Percentiles rank a stretch among this genome's conserved stretches.
These are phyloP conservation scores for Apostichopus leukothele DNA, from an alignment of 53 echinoderm and acorn worm genomes.

Conservation along the genomic window DNA sequence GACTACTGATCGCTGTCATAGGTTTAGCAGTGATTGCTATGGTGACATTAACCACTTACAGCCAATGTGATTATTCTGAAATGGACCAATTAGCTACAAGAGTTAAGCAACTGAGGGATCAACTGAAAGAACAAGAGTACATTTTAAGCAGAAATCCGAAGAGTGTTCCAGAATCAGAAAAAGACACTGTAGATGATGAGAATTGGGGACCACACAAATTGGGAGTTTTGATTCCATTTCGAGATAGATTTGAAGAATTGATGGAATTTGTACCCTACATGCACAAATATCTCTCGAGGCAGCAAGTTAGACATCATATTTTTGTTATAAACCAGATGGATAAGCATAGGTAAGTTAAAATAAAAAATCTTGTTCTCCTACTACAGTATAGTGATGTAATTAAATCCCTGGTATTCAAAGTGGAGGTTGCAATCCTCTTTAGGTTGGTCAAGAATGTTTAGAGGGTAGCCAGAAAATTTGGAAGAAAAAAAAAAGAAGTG, in stretches of 20 bases:
- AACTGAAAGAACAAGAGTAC: slow-evolving; percentile 51
- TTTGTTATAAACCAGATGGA: slow-evolving; percentile 94
- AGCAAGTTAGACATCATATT: slow-evolving; percentile 82
- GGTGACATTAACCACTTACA: slow-evolving; percentile 28
- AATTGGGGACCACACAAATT: slow-evolving; percentile 88
- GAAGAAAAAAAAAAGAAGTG: too few species aligned
- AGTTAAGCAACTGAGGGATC: slow-evolving; percentile 59
- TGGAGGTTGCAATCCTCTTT: too few species aligned
- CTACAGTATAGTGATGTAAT: too few species aligned
- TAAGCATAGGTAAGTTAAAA: slow-evolving; percentile 60
- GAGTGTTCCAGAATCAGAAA: slow-evolving; percentile 3
- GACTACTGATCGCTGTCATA: not conserved
- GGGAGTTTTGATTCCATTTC: slow-evolving; percentile 78
- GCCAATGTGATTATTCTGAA: slow-evolving; percentile 67
- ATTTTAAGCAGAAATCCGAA: slow-evolving; percentile 42
- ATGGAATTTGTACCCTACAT: slow-evolving; percentile 98
- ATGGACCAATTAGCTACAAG: slow-evolving; percentile 61
- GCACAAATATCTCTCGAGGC: slow-evolving; percentile 84
- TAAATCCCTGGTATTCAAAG: too few species aligned
- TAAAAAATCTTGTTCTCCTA: too few species aligned
- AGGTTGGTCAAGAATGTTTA: too few species aligned
- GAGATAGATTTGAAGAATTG: slow-evolving; percentile 96
- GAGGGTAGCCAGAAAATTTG: too few species aligned
- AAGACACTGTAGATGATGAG: slow-evolving; percentile 52
- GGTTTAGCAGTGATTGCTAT: not conserved